Evolutionary conservation across 2,888 invertebrate species (phyloP).

Genomic region (Drosophila gaucha): DNA sequence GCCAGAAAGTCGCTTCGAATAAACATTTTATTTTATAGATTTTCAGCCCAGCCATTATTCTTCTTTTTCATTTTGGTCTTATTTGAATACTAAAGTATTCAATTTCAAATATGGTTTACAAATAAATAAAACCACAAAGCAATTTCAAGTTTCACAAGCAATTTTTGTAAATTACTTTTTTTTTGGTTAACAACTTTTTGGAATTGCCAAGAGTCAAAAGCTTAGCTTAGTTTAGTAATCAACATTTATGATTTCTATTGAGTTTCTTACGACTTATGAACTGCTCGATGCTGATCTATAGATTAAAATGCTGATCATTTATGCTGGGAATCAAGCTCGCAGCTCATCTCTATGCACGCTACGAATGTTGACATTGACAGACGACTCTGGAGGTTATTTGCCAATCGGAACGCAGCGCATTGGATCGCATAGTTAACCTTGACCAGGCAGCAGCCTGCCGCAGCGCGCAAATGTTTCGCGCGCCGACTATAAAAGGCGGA

Average conservation of each 20-base stretch:
- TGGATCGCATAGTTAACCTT: conserved; percentile 63
- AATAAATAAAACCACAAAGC: conserved; percentile 1
- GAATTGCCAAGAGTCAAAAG: not conserved
- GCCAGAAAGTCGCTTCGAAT: not conserved
- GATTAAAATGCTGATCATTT: conserved; percentile 55
- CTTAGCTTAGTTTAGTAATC: conserved; percentile 1
- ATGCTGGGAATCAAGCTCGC: conserved; percentile 32
- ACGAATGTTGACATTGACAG: conserved; percentile 56
- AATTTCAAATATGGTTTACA: not conserved
- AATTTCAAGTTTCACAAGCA: not conserved
- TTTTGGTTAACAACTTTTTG: conserved; percentile 5
- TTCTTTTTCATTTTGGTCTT: too few relatives aligned
- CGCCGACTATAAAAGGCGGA: conserved; percentile 54
- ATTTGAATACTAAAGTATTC: too few relatives aligned
- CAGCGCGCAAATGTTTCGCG: conserved; percentile 46
- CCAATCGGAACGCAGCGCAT: conserved; percentile 40
- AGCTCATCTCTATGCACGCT: conserved; percentile 43
- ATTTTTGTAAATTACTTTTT: conserved; percentile 9
- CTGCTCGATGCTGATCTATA: conserved; percentile 27
- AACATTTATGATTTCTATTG: conserved; percentile 7
- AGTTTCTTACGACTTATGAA: not conserved
- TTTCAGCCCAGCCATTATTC: too few relatives aligned
- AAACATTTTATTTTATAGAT: not conserved
- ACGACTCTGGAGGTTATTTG: conserved; percentile 59
- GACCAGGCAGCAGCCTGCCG: conserved; percentile 47